Evolutionary conservation across 2,797 vertebrate species (phyloP), one percentile per base, ranked within the genome.

Genomic region (Falco novaeseelandiae): DNA sequence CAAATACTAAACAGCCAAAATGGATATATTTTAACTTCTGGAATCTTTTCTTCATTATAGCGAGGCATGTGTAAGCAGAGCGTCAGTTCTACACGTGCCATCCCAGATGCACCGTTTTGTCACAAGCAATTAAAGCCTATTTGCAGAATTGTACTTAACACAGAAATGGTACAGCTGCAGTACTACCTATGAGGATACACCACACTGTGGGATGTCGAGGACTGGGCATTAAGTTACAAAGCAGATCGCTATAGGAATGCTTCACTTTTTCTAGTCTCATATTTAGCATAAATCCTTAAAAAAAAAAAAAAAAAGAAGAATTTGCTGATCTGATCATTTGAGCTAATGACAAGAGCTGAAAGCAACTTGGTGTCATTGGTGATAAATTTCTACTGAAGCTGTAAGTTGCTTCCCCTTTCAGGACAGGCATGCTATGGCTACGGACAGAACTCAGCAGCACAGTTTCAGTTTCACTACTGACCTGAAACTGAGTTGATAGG

Each of bases 211-310:
- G 58, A 29, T 10, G 27, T 8, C 4, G 34, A 59, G n/a, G 32
- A 12, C 51, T 19, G 38, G 36, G 25, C 67, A 29, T 12, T 16
- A 27, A 69, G 29, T 46, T 32, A 48, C 26, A 73, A 30, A 76
- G 65, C 51, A 54, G 12, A 57, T 57, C 6, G 4, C 22, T 74
- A 4, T 3, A 12, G 0, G 13, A 91, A 55, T 0, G 1, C 38
- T 80, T 80, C 73, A 14, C 36, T 58, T 77, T 27, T 9, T 16
- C 63, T 76, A 8, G 13, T 49, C 34, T 72, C 30, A 2, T 13
- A 38, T 78, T 69, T 18, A 76, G 51, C 48, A 62, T 20, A 51
- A 84, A 72, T 59, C n/a, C 25, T 58, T 26, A 36, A 72, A 40
- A 54, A 77, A 40, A 54, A 77, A 67, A 36, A 36, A 36, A 36